phyloP scores from a whole-genome alignment of 2,888 invertebrate genomes.

The Amaurobius ferox region DNA sequence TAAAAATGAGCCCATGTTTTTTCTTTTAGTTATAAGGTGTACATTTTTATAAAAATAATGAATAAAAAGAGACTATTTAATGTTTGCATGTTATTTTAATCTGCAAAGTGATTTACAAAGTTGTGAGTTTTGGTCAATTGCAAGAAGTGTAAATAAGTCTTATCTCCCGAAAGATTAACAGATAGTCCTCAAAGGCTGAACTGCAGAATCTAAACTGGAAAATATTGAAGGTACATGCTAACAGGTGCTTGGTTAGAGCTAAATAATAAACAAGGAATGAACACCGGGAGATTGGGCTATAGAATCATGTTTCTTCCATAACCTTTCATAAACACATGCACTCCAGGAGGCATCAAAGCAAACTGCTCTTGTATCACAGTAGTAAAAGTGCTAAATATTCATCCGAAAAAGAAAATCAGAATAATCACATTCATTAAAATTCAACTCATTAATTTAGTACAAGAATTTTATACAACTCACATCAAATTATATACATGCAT shows the following conservation, averaged over 20 bases:
- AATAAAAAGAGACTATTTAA: background rate
- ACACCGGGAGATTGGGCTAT: constrained; percentile 56
- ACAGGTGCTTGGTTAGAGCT: constrained; percentile 45
- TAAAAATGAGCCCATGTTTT: too few species aligned
- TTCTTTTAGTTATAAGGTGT: too few species aligned
- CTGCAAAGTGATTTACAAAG: constrained; percentile 73
- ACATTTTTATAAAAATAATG: too few species aligned
- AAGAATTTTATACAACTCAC: background rate
- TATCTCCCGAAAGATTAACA: constrained; percentile 40
- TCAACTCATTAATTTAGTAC: constrained; percentile 4
- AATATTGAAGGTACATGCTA: constrained; percentile 37
- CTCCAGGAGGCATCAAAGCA: constrained; percentile 32
- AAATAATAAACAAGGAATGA: constrained; percentile 55
- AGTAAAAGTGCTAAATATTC: constrained; percentile 52
- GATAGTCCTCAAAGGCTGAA: constrained; percentile 51
- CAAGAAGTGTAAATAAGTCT: constrained; percentile 65
- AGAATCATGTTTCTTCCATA: constrained; percentile 5
- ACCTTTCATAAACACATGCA: constrained; percentile 22
- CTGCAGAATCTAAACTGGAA: constrained; percentile 37
- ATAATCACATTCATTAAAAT: constrained; percentile 43
- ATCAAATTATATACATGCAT: background rate
- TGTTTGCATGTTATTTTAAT: constrained; percentile 71
- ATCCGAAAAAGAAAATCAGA: constrained; percentile 45
- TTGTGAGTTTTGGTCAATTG: constrained; percentile 72
- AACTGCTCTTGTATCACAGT: constrained; percentile 59